These are phyloP conservation scores for Caracal caracal DNA, from an alignment of 2,113 vertebrate genomes.

Conservation along the genomic window DNA sequence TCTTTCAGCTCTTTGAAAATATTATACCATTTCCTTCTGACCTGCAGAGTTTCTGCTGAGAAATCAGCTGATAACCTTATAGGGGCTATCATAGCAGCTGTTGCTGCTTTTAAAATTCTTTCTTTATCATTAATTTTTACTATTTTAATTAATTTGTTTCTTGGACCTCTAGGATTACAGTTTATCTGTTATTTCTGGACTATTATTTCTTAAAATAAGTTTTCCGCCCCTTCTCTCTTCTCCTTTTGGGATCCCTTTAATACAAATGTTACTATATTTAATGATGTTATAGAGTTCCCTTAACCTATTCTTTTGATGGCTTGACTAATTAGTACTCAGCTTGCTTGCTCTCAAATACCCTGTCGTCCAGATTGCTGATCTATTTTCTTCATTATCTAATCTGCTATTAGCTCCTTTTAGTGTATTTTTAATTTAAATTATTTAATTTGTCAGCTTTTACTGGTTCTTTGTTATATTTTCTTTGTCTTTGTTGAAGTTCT, in stretches of 20 bases:
- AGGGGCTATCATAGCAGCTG: too few relatives aligned
- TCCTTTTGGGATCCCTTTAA: background rate
- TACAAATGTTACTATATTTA: background rate
- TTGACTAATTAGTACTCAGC: background rate
- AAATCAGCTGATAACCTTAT: background rate
- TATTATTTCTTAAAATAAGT: background rate
- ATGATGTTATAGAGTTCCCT: background rate
- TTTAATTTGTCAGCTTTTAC: background rate
- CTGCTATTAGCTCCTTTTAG: background rate
- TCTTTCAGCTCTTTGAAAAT: background rate
- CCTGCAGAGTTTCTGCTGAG: background rate
- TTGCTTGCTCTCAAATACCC: background rate
- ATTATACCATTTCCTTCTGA: background rate
- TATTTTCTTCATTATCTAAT: background rate
- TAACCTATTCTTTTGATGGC: background rate
- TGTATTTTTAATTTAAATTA: background rate
- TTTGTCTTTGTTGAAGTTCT: background rate
- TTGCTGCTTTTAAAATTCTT: background rate
- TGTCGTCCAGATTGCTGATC: background rate
- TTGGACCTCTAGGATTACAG: background rate
- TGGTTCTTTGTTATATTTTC: background rate
- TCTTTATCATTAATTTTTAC: background rate
- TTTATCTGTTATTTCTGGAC: background rate
- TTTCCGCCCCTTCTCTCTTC: background rate
- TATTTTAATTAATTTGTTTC: background rate